These are phyloP conservation scores for Canis aureus DNA, from an alignment of 2,113 vertebrate species.

Conservation along the genomic window DNA sequence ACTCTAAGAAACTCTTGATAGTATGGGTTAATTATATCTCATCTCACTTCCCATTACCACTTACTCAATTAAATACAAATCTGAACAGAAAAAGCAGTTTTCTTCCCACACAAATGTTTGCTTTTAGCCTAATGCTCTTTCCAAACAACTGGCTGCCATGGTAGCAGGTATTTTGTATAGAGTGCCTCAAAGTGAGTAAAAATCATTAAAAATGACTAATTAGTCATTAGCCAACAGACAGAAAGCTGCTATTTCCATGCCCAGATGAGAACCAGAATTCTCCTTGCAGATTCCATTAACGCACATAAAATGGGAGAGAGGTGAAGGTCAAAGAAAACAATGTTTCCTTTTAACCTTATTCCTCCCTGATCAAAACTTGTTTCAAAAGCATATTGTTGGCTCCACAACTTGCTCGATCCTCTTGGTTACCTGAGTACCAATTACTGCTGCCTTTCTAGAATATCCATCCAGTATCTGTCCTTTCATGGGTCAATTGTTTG, in stretches of 20 bases:
- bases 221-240: slow-evolving; percentile 51
- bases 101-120: slow-evolving; percentile 70
- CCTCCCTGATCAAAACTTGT: not conserved
- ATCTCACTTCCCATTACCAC: slow-evolving; percentile 13
- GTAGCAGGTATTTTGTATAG: slow-evolving; percentile 54
- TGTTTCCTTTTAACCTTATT: not conserved
- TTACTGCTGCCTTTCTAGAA: slow-evolving; percentile 45
- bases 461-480: not conserved
- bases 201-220: slow-evolving; percentile 76
- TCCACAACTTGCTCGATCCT: slow-evolving; percentile 69
- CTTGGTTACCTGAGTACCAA: slow-evolving; percentile 59
- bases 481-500: slow-evolving; percentile 62
- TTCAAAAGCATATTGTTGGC: slow-evolving; percentile 62
- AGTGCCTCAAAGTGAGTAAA: slow-evolving; percentile 60
- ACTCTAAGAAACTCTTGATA: not conserved
- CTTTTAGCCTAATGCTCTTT: slow-evolving; percentile 72
- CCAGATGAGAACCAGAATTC: slow-evolving; percentile 26
- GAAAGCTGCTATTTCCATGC: slow-evolving; percentile 50
- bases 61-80: slow-evolving; percentile 68
- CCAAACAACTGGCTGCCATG: slow-evolving; percentile 65
- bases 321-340: not conserved
- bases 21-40: slow-evolving; percentile 43
- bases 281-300: not conserved
- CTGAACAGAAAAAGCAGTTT: slow-evolving; percentile 45
- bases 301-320: not conserved